A percentile compares a stretch with the other conserved stretches of the same genome.
phyloP scores from a whole-genome alignment of 2,888 invertebrate species.

The Apamea epomidion region DNA sequence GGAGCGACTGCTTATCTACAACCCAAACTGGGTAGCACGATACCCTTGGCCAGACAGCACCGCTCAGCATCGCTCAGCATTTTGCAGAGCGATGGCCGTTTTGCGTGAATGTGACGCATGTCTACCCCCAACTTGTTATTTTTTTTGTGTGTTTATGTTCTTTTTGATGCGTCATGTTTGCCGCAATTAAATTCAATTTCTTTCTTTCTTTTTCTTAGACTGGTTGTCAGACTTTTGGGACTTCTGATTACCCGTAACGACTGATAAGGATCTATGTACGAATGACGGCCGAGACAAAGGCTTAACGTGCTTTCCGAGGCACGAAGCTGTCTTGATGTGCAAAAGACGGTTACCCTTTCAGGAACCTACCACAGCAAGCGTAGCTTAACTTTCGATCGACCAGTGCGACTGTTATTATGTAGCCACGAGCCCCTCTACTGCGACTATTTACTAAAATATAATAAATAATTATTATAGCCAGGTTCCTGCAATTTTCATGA shows the following conservation, averaged over 20 bases:
- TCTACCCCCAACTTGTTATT: too few relatives aligned
- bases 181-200: too few relatives aligned
- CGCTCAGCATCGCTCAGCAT: too few relatives aligned
- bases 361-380: background rate
- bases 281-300: background rate
- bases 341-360: background rate
- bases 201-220: too few relatives aligned
- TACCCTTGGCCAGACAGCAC: background rate
- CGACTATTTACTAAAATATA: constrained; percentile 37
- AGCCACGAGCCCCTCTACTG: background rate
- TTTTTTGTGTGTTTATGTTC: too few relatives aligned
- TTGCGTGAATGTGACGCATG: too few relatives aligned
- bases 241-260: background rate
- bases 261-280: background rate
- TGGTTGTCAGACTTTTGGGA: background rate
- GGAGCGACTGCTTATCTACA: background rate
- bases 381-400: background rate
- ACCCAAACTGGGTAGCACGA: background rate
- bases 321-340: background rate
- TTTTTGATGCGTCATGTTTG: too few relatives aligned
- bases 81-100: too few relatives aligned
- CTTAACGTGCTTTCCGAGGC: too few relatives aligned
- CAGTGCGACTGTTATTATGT: too few relatives aligned
- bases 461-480: constrained; percentile 39
- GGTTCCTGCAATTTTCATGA: constrained; percentile 16